Evolutionary conservation across 1,140 invertebrate species (phyloP).

Genomic region (Drosophila obscura): DNA sequence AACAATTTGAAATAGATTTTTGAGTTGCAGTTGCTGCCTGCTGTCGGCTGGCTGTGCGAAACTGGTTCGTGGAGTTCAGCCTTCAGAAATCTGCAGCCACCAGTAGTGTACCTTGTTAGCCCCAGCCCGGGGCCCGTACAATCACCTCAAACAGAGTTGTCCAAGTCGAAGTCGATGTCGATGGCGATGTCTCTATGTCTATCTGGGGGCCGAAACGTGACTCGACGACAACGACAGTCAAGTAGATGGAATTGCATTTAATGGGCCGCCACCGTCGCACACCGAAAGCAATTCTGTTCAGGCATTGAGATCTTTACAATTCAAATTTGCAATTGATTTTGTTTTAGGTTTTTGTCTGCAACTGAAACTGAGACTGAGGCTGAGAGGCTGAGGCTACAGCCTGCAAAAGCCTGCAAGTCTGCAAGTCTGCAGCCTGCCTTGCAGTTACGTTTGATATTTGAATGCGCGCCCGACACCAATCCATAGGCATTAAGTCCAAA

Average conservation of each 20-base stretch:
- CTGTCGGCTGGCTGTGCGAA: conserved; percentile 28
- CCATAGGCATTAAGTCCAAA: conserved; percentile 54
- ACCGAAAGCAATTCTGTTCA: conserved; percentile 46
- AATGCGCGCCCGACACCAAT: conserved; percentile 63
- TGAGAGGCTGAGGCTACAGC: too few species aligned
- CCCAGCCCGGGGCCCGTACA: conserved; percentile 51
- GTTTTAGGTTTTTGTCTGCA: not conserved
- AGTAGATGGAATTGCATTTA: conserved; percentile 78
- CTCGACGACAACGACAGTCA: conserved; percentile 64
- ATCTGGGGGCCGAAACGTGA: conserved; percentile 57
- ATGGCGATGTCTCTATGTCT: too few species aligned
- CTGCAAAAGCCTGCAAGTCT: too few species aligned
- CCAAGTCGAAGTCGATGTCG: conserved; percentile 8
- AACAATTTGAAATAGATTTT: conserved; percentile 73
- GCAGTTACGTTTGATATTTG: conserved; percentile 62
- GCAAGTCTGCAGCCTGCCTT: too few species aligned
- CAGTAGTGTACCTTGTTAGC: conserved; percentile 69
- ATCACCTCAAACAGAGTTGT: conserved; percentile 68
- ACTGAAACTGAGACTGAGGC: conserved; percentile 1
- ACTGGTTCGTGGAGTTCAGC: conserved; percentile 63
- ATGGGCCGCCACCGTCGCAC: conserved; percentile 47
- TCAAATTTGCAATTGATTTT: conserved; percentile 73
- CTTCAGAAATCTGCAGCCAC: conserved; percentile 69
- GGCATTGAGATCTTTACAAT: conserved; percentile 60
- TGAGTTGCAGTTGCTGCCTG: conserved; percentile 6